phyloP scores from a whole-genome alignment of 2,113 vertebrate genomes.

The Pristiophorus japonicus region DNA sequence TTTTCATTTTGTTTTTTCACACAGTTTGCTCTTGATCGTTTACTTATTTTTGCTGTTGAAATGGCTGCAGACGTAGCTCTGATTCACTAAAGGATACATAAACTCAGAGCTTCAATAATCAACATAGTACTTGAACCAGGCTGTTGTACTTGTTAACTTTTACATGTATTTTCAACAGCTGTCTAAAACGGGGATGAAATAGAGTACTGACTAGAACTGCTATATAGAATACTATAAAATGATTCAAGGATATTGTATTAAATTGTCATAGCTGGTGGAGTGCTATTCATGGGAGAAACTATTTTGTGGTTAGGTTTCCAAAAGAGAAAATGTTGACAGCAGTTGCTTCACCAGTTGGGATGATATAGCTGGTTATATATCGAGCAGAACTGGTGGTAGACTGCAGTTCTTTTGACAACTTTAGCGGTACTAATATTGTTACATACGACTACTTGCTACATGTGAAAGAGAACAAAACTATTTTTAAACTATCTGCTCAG shows the following conservation, averaged over 20 bases:
- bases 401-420: conserved; percentile 38
- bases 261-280: conserved; percentile 6
- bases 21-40: background rate
- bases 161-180: background rate
- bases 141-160: conserved; percentile 25
- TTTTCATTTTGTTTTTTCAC: conserved; percentile 1
- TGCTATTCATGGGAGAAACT: background rate
- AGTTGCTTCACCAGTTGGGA: conserved; percentile 25
- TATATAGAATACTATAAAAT: background rate
- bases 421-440: conserved; percentile 40
- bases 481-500: conserved; percentile 7
- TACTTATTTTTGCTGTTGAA: conserved; percentile 27
- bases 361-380: conserved; percentile 41
- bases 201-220: conserved; percentile 1
- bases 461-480: conserved; percentile 8
- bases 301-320: background rate
- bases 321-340: background rate
- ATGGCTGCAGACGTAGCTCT: conserved; percentile 19
- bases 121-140: conserved; percentile 12
- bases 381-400: conserved; percentile 47
- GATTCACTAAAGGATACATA: background rate
- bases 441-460: background rate
- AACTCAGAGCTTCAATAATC: conserved; percentile 2
- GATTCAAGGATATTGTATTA: background rate
- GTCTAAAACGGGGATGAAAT: background rate